A percentile compares a stretch with the other conserved stretches of the same genome.
These are phyloP conservation scores for Selenia dentaria DNA, from an alignment of 2,888 invertebrate genomes.

Conservation along the genomic window DNA sequence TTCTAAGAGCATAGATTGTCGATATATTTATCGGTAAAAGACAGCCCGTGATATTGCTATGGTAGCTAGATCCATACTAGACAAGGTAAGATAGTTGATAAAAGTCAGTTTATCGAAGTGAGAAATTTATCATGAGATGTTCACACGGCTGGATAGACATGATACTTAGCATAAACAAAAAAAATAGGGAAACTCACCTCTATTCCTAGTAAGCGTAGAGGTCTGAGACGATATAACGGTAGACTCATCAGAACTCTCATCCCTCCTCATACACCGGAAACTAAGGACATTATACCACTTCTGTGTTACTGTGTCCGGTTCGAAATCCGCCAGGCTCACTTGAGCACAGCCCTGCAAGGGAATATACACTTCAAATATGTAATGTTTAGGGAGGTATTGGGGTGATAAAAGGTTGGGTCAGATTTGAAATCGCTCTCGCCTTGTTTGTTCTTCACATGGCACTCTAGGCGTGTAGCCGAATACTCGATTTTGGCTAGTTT, in stretches of 20 bases:
- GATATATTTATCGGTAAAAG: too few species aligned
- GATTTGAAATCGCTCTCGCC: conserved; percentile 78
- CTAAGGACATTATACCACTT: conserved; percentile 98
- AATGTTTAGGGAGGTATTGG: conserved; percentile 2
- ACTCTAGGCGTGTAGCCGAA: conserved; percentile 75
- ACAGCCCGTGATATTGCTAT: too few species aligned
- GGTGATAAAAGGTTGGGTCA: conserved; percentile 39
- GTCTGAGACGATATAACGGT: conserved; percentile 98
- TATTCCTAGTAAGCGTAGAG: conserved; percentile 96
- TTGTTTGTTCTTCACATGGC: conserved; percentile 67
- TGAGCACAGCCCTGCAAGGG: conserved; percentile 94
- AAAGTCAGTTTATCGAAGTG: too few species aligned
- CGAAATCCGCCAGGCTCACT: conserved; percentile 97
- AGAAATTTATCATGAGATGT: too few species aligned
- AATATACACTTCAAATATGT: conserved; percentile 24
- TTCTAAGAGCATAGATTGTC: too few species aligned
- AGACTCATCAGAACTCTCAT: conserved; percentile 98
- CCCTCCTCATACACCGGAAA: conserved; percentile 83
- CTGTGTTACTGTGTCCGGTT: conserved; percentile 90
- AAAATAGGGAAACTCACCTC: conserved; percentile 83
- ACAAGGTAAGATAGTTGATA: too few species aligned
- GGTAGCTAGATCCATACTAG: too few species aligned
- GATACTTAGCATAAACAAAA: too few species aligned
- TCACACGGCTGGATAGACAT: too few species aligned
- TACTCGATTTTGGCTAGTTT: conserved; percentile 82